Percentiles rank a stretch among this genome's conserved stretches.
Evolutionary conservation across 2,888 invertebrate genomes (phyloP).

Genomic region (Nymphalis c-album): DNA sequence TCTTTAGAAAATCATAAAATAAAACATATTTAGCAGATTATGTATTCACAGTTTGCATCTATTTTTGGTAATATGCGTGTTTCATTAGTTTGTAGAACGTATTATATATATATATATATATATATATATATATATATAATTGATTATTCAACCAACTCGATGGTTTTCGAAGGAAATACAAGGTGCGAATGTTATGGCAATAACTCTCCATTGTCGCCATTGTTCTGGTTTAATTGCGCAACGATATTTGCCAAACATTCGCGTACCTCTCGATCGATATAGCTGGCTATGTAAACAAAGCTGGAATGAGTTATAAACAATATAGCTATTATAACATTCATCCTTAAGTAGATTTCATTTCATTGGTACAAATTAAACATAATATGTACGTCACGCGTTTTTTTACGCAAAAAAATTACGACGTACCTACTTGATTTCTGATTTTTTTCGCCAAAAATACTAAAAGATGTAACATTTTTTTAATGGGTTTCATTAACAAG

Average conservation of each 20-base stretch:
- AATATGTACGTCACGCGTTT: too few relatives aligned
- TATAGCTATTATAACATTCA: conserved; percentile 4
- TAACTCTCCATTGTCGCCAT: conserved; percentile 60
- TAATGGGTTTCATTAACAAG: too few relatives aligned
- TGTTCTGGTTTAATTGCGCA: conserved; percentile 72
- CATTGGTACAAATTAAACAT: too few relatives aligned
- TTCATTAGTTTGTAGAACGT: conserved; percentile 6
- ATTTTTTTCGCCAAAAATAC: too few relatives aligned
- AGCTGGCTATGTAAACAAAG: conserved; percentile 60
- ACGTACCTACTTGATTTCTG: too few relatives aligned
- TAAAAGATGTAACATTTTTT: too few relatives aligned
- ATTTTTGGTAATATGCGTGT: background rate
- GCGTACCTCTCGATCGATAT: conserved; percentile 63
- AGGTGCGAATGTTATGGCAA: conserved; percentile 70
- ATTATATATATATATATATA: conserved; percentile 2
- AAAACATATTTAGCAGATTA: too few relatives aligned
- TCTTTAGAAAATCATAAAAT: too few relatives aligned
- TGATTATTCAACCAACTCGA: background rate
- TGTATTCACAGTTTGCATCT: too few relatives aligned
- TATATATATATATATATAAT: conserved; percentile 3
- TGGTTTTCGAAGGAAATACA: conserved; percentile 23
- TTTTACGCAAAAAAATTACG: too few relatives aligned
- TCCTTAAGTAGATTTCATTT: background rate
- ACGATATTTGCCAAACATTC: conserved; percentile 73
- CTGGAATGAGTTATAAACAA: conserved; percentile 20